Evolutionary conservation across 2,113 vertebrate genomes (phyloP).

Genomic region (Sphyrna mokarran): DNA sequence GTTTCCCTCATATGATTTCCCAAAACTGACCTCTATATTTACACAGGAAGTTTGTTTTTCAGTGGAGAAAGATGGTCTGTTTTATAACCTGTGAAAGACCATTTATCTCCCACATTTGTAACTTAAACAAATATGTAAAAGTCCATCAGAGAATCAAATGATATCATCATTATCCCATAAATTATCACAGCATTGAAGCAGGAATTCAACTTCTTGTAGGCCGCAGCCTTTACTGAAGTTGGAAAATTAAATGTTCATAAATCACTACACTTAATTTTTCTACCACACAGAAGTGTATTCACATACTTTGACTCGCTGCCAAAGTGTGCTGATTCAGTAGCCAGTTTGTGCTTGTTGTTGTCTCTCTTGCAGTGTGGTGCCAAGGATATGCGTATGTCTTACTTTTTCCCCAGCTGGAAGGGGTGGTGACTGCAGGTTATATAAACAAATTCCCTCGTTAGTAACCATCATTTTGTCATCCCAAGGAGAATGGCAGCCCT

Average conservation of each 20-base stretch:
- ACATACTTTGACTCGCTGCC: background rate
- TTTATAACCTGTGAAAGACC: conserved; percentile 23
- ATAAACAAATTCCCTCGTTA: background rate
- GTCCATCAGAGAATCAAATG: background rate
- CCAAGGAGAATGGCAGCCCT: conserved; percentile 2
- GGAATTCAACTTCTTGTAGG: background rate
- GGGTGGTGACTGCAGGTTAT: background rate
- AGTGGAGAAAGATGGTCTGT: conserved; percentile 12
- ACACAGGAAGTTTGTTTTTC: conserved; percentile 22
- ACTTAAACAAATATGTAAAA: background rate
- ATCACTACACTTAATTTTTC: background rate
- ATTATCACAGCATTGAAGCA: background rate
- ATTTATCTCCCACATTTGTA: background rate
- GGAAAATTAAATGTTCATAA: background rate
- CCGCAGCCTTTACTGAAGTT: background rate
- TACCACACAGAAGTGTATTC: background rate
- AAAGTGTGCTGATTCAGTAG: background rate
- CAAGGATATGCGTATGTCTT: background rate
- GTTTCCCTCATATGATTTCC: conserved; percentile 19
- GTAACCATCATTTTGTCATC: background rate
- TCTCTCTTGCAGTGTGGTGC: background rate
- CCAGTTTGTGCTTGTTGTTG: background rate
- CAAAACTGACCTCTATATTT: conserved; percentile 16
- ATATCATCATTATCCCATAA: background rate
- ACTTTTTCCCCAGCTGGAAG: background rate